Percentiles rank a stretch among this genome's conserved stretches.
These are phyloP conservation scores for Rapana venosa DNA, from an alignment of 2,888 invertebrate genomes.

Conservation along the genomic window DNA sequence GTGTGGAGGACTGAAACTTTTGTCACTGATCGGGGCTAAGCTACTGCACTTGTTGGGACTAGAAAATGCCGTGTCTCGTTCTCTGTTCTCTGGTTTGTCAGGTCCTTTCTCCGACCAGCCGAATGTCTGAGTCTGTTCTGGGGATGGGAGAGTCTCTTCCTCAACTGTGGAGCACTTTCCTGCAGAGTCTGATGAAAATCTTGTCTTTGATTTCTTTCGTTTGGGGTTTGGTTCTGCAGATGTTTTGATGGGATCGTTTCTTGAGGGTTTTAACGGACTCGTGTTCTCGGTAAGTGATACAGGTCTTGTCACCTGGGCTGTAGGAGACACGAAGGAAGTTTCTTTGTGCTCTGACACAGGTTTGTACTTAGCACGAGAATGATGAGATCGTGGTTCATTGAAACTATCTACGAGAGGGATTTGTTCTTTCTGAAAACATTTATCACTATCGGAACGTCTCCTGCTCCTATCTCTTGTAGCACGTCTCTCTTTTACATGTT, in stretches of 20 bases:
- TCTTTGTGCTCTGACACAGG: slow-evolving; percentile 32
- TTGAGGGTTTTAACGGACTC: slow-evolving; percentile 47
- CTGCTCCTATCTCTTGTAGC: background rate
- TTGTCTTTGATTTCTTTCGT: background rate
- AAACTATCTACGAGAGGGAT: slow-evolving; percentile 24
- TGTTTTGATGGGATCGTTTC: background rate
- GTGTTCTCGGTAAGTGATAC: slow-evolving; percentile 64
- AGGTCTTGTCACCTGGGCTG: slow-evolving; percentile 61
- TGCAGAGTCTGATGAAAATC: background rate
- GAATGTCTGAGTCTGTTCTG: slow-evolving; percentile 71
- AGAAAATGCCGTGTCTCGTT: slow-evolving; percentile 49
- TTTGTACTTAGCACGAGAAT: slow-evolving; percentile 26
- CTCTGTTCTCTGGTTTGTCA: slow-evolving; percentile 29
- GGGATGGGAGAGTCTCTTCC: slow-evolving; percentile 54
- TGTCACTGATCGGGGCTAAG: slow-evolving; percentile 57
- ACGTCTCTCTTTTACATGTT: no score
- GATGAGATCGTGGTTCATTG: slow-evolving; percentile 34
- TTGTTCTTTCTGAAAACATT: background rate
- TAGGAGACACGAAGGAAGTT: slow-evolving; percentile 64
- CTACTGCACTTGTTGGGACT: slow-evolving; percentile 56
- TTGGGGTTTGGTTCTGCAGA: slow-evolving; percentile 7
- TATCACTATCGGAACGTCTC: background rate
- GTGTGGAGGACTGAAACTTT: slow-evolving; percentile 54
- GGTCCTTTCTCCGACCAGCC: slow-evolving; percentile 51
- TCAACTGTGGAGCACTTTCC: background rate